Conservation (phyloP, 2,888 invertebrate genomes). For the Osmoderma eremita region DNA sequence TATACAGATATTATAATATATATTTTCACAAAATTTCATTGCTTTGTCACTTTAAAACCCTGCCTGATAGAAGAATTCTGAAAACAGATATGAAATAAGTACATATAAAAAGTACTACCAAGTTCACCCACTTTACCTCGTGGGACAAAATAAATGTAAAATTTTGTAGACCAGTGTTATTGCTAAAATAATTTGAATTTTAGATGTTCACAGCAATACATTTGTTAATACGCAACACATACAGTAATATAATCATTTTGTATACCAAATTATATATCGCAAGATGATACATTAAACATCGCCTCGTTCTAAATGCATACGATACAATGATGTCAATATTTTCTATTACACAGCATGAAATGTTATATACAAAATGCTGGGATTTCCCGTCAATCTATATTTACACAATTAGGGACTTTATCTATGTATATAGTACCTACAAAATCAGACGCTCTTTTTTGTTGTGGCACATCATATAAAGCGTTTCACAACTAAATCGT, state of each 20-base stretch:
- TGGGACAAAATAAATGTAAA: no score
- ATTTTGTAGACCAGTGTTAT: background rate
- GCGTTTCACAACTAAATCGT: conserved; percentile 28
- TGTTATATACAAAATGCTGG: conserved; percentile 36
- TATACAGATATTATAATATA: no score
- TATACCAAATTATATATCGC: conserved; percentile 23
- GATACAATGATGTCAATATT: conserved; percentile 13
- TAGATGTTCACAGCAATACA: conserved; percentile 26
- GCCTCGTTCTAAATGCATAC: conserved; percentile 28
- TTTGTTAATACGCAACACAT: conserved; percentile 38
- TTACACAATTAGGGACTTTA: conserved; percentile 24
- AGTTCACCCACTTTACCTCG: no score
- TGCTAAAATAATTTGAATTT: conserved; percentile 7
- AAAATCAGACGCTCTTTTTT: conserved; percentile 27
- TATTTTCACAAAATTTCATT: no score
- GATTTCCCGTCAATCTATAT: conserved; percentile 30
- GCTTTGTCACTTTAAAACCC: no score
- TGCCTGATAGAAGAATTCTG: no score
- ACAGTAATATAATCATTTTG: conserved; percentile 21
- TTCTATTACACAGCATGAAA: conserved; percentile 29
- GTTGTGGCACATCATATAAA: conserved; percentile 37
- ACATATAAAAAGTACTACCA: no score
- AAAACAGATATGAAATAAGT: no score
- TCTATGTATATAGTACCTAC: conserved; percentile 34
- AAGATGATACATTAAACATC: conserved; percentile 13